These are phyloP conservation scores for Physeter macrocephalus DNA, from an alignment of 2,113 vertebrate genomes.

Conservation along the genomic window DNA sequence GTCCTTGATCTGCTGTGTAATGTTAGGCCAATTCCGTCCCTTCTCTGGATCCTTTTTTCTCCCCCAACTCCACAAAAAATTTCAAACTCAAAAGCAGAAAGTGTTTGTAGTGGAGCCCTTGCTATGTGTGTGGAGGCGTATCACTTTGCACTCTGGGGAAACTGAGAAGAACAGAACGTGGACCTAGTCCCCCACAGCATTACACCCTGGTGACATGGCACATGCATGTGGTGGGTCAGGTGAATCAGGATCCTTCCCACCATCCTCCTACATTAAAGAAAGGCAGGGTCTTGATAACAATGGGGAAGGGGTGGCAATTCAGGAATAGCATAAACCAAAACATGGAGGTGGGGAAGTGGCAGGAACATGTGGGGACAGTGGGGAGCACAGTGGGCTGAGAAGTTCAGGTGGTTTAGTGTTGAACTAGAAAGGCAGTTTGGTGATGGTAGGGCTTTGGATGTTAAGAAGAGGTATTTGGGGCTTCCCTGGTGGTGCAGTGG, in stretches of 20 bases:
- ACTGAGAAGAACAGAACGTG: neutral
- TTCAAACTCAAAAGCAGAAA: neutral
- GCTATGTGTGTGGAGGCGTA: neutral
- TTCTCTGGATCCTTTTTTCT: neutral
- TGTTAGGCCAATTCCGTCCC: neutral
- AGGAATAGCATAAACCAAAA: neutral
- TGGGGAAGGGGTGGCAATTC: neutral
- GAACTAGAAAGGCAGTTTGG: neutral
- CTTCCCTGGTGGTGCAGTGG: no score
- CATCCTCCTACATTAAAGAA: neutral
- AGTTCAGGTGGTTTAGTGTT: neutral
- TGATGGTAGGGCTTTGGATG: neutral
- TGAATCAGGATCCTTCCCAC: neutral
- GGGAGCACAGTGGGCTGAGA: neutral
- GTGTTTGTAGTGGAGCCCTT: no score
- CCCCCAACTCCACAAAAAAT: neutral
- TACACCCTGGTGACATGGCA: neutral
- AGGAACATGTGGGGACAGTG: neutral
- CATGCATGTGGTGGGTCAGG: neutral
- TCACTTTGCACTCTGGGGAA: neutral
- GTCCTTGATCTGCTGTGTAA: neutral
- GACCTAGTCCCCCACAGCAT: neutral
- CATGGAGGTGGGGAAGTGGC: neutral
- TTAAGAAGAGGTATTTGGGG: neutral
- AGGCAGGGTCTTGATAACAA: neutral